Conservation (phyloP, 2,888 invertebrate genomes). For the Stramonita haemastoma region DNA sequence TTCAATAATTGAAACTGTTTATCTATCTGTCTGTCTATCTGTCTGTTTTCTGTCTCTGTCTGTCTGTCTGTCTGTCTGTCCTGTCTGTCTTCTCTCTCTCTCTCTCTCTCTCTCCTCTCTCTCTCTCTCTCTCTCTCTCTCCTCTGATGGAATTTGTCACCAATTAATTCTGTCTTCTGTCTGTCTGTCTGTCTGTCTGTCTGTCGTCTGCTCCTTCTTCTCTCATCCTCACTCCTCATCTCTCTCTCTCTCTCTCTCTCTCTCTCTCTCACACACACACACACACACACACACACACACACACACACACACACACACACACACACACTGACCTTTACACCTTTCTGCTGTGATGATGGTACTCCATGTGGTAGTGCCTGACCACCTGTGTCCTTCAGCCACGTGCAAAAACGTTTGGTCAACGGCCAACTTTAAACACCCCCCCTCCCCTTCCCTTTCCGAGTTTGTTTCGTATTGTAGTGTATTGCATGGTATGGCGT, state of each 20-base stretch:
- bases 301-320: slow-evolving; percentile 7
- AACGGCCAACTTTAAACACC: no score
- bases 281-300: not conserved
- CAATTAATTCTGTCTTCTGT: not conserved
- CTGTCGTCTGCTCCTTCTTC: not conserved
- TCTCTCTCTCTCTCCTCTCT: not conserved
- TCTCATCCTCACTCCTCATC: not conserved
- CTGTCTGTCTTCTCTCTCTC: not conserved
- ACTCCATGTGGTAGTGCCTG: no score
- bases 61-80: no score
- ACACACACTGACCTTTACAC: not conserved
- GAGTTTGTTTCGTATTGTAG: no score
- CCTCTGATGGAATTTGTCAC: not conserved
- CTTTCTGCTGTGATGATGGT: no score
- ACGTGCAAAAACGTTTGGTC: no score
- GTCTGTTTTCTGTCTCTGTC: not conserved
- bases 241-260: not conserved
- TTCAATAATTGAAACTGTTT: no score
- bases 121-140: not conserved
- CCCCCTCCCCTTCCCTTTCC: no score
- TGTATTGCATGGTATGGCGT: no score
- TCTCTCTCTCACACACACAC: not conserved
- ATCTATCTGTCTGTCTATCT: not conserved
- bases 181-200: not conserved
- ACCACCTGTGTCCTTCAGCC: no score